Evolutionary conservation across 2,888 invertebrate genomes (phyloP), one percentile per base, ranked within the genome.

Genomic region (Hemicrepidius hirtus): DNA sequence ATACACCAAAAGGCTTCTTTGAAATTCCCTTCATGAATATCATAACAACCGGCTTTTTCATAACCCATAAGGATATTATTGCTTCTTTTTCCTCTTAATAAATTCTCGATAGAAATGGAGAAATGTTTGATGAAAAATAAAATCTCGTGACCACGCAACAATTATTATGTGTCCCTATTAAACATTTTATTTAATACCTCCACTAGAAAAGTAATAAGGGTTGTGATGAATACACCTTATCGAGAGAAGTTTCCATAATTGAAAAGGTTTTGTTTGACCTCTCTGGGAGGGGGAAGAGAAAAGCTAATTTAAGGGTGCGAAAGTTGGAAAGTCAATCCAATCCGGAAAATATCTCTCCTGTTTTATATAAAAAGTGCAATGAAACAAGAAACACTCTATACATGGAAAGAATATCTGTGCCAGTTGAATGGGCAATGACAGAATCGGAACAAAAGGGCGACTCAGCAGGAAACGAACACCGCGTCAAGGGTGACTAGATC

Each of bases 391-490:
- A 57, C 69, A 59, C 46, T 53, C 41, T 41, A 62, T 68, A 68
- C 62, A 68, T 41, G 68, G 32, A 60, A 49, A 68, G 59, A 68
- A 68, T 62, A 68, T 68, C 68, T 44, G 59, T 71, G 65, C 65
- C 69, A 63, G 16, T 65, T 65, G 65, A 71, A 65, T 65, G 65
- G 65, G 40, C 62, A 69, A 62, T 63, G 69, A 69, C 59, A 68
- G 62, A 40, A 59, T 21, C 37, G 65, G 49, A 64, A 44, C 63
- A 64, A 71, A 71, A 71, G 46, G 59, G 44, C 46, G 41, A 70
- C 70, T 70, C 64, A 21, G 64, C 64, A 64, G 46, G 57, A 70
- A 71, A 71, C 70, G 65, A 71, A 71, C 65, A 71, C 64, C 44
- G 46, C 65, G 57, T 71, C 65, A 46, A 57, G 46, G 55, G 59